Evolutionary conservation across 1,140 invertebrate genomes (phyloP).

Genomic region (Musca domestica): DNA sequence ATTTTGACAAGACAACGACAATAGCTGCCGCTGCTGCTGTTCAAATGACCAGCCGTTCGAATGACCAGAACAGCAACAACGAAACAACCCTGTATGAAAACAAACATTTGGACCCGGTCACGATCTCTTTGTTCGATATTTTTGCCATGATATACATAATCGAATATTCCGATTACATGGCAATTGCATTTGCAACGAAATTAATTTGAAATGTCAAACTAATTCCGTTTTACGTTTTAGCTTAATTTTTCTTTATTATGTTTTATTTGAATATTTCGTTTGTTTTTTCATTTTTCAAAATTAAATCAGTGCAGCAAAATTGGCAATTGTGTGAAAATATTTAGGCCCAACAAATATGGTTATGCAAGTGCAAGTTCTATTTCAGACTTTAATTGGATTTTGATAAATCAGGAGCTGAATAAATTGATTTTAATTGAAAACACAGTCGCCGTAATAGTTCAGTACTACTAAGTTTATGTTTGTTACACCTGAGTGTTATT

Average conservation of each 20-base stretch:
- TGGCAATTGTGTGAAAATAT: too few species aligned
- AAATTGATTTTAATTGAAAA: too few species aligned
- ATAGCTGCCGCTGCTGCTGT: background rate
- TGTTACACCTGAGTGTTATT: too few species aligned
- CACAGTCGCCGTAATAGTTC: too few species aligned
- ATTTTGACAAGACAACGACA: too few species aligned
- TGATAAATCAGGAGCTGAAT: too few species aligned
- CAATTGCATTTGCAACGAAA: background rate
- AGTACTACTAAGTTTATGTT: too few species aligned
- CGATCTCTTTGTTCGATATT: conserved; percentile 12
- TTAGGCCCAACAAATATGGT: background rate
- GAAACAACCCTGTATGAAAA: too few species aligned
- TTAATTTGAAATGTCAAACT: conserved; percentile 19
- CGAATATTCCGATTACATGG: background rate
- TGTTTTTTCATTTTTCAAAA: background rate
- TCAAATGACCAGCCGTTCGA: background rate
- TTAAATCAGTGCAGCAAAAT: background rate
- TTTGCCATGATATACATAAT: conserved; percentile 10
- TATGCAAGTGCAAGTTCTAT: too few species aligned
- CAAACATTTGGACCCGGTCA: conserved; percentile 5
- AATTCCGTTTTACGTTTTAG: background rate
- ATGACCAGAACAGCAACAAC: too few species aligned
- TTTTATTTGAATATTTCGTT: background rate
- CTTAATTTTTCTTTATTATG: background rate
- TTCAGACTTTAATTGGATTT: too few species aligned